These are phyloP conservation scores for Diglossa cyanea DNA, from an alignment of 2,797 vertebrate species.

Conservation along the genomic window DNA sequence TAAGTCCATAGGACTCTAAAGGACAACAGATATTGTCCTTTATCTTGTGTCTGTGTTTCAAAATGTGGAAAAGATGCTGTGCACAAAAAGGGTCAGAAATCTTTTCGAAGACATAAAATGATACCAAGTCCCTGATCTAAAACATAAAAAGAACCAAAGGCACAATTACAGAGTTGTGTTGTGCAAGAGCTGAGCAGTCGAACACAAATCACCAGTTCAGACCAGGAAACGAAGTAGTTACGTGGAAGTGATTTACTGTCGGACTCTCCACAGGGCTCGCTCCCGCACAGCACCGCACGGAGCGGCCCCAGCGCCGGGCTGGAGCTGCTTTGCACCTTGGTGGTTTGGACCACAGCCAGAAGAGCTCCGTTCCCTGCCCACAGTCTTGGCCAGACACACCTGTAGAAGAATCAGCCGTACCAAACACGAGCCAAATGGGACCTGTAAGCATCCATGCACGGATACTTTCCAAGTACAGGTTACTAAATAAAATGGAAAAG, in stretches of 20 bases:
- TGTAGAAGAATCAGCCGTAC: background rate
- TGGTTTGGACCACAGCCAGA: background rate
- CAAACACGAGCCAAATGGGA: background rate
- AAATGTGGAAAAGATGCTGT: background rate
- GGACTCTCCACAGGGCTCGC: rapidly evolving
- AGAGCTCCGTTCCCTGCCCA: background rate
- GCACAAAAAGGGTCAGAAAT: background rate
- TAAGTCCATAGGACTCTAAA: background rate
- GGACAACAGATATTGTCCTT: background rate
- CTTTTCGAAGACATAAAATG: background rate
- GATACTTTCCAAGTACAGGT: background rate
- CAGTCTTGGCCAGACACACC: background rate
- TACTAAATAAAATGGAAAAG: background rate
- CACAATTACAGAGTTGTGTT: background rate
- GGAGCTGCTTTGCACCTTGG: background rate
- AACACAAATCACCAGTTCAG: background rate
- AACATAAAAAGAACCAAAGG: background rate
- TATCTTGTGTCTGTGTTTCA: background rate
- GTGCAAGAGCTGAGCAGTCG: background rate
- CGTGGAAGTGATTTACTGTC: rapidly evolving
- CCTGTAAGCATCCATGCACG: rapidly evolving
- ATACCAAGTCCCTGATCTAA: background rate
- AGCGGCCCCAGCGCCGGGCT: background rate
- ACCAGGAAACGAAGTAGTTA: rapidly evolving
- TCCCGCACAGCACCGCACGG: rapidly evolving